Base-by-base conservation (phyloP, 1,140 invertebrate species). In the Dufourea novaeangliae region DNA sequence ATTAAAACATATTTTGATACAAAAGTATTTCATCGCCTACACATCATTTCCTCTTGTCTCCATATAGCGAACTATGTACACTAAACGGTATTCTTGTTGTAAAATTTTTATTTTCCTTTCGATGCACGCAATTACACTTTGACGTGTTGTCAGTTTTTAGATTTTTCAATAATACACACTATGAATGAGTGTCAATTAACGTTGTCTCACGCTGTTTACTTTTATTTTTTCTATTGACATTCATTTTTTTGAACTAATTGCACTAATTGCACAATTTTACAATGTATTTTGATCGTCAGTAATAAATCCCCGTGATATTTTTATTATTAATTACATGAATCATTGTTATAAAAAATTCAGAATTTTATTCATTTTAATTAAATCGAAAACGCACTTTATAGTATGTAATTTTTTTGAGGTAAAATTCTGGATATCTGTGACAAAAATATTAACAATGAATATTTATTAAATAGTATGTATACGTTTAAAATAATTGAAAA, bases 11-110 rank as follows among this genome's bases (percentile, higher is more conserved):
- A 59, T 4, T 41, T 12, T 54, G 17, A n/a, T 41, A 41, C 8
- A 46, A 44, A 22, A 56, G 14, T 12, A 29, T 56, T 39, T 34
- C 20, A 14, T 22, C 20, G n/a, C 37, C 17, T 20, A 12, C 11
- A 29, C 17, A 61, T 41, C 10, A 25, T 50, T 52, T 62, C 20
- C 12, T n/a, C 20, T 77, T 52, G 3, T 12, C 56, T 77, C 67
- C 67, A 52, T 62, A 54, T 68, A 44, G 52, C 37, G 27, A 52
- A 70, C n/a, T 29, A 46, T 44, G n/a, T 50, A 39, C 1, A 12
- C 50, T 37, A 34, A 46, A 20, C 14, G 32, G 6, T 50, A 50
- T 37, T 39, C 1, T 11, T 50, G 27, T 29, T 70, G 17, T 29
- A 20, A 27, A 76, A 41, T 32, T 20, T 29, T 17, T 20, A 32